phyloP scores from a whole-genome alignment of 2,797 vertebrate genomes.

The Rhynchotus rufescens region DNA sequence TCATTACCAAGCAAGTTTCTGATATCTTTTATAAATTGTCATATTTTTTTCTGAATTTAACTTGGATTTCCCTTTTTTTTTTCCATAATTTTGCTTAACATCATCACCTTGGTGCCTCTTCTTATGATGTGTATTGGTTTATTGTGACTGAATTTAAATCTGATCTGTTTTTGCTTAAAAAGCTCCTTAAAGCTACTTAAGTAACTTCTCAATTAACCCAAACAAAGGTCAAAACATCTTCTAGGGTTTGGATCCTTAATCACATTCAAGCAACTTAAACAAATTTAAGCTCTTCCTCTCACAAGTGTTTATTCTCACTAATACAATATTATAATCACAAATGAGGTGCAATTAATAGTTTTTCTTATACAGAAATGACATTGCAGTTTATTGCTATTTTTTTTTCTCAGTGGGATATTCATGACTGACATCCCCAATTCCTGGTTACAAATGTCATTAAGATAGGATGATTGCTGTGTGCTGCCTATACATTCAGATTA shows the following conservation, averaged over 20 bases:
- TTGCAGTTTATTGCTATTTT: neutral
- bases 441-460: neutral
- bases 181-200: neutral
- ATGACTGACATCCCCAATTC: neutral
- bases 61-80: neutral
- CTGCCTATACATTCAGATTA: fast-evolving
- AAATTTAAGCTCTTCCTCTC: neutral
- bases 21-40: neutral
- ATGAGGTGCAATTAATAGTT: neutral
- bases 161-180: neutral
- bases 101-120: neutral
- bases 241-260: neutral
- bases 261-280: neutral
- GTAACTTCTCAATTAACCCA: neutral
- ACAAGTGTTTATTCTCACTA: neutral
- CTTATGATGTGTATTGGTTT: fast-evolving
- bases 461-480: neutral
- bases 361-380: neutral
- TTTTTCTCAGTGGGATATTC: neutral
- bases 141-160: neutral
- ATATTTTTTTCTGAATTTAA: neutral
- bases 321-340: neutral
- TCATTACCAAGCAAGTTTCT: neutral
- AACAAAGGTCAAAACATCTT: neutral
- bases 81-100: neutral